These are phyloP conservation scores for Thyatira batis DNA, from an alignment of 2,888 invertebrate species.

Conservation along the genomic window DNA sequence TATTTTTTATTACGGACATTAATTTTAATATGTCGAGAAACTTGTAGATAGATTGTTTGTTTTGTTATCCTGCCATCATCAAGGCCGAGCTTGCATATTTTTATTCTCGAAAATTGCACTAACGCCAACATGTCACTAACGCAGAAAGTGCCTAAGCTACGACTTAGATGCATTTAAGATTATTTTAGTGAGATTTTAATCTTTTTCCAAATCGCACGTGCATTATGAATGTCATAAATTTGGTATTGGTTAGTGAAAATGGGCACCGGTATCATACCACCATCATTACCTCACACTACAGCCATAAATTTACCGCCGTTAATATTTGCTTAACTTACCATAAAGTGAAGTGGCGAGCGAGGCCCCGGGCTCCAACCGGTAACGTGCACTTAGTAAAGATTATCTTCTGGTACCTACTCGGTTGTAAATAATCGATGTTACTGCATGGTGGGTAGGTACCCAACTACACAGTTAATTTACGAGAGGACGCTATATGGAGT, in stretches of 20 bases:
- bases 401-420: conserved; percentile 52
- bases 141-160: too few relatives aligned
- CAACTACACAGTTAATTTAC: conserved; percentile 21
- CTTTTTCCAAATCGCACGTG: too few relatives aligned
- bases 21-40: conserved; percentile 23
- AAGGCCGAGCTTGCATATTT: too few relatives aligned
- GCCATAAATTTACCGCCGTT: conserved; percentile 63
- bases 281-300: conserved; percentile 42
- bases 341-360: conserved; percentile 58
- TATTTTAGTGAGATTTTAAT: too few relatives aligned
- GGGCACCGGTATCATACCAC: conserved; percentile 35
- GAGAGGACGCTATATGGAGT: neutral
- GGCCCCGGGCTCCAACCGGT: conserved; percentile 32
- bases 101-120: too few relatives aligned
- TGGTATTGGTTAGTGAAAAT: too few relatives aligned
- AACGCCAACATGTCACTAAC: too few relatives aligned
- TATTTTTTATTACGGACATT: conserved; percentile 33
- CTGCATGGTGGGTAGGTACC: conserved; percentile 33
- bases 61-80: neutral
- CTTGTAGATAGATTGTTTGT: conserved; percentile 13
- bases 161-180: too few relatives aligned
- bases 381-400: conserved; percentile 65
- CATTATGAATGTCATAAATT: too few relatives aligned
- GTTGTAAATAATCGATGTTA: conserved; percentile 60
- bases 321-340: conserved; percentile 70